Evolutionary conservation across 2,888 invertebrate species (phyloP), one percentile per base, ranked within the genome.

Genomic region (Drosophila nigricruria): DNA sequence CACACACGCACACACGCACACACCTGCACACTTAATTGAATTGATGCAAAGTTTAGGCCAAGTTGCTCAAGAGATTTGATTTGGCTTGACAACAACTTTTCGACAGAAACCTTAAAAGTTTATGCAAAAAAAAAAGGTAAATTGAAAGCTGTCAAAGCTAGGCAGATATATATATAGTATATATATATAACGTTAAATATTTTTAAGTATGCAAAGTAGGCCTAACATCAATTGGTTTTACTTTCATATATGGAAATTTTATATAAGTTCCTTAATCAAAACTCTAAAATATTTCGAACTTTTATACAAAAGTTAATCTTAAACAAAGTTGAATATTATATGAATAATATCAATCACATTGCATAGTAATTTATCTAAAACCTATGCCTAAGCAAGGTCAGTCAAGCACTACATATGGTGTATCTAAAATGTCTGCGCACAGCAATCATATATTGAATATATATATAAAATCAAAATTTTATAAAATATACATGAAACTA

Each of bases 31-130:
- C 32, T 42, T 45, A 53, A 54, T 49, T 47, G 53, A 47, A 42
- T 47, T 50, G 42, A 42, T 50, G 64, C 64, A 61, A 61, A 61
- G 61, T 61, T 65, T 65, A 20, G 42, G 20, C n/a, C 61, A 65
- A 61, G 50, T 50, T 42, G 32, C 27, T 32, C 49, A 25, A 50
- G n/a, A 60, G n/a, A 30, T 43, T 61, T 34, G 20, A 36, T 43
- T 61, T 61, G 40, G 43, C 43, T 40, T 43, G 50, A 61, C 49
- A 60, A 64, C 47, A 47, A 32, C 27, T 60, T 45, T 50, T 42
- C n/a, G 25, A 49, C 50, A n/a, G 36, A 58, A 58, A 59, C 30
- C 36, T 63, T 63, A 23, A 47, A 62, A 58, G 34, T 58, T 36
- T 14, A 30, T 36, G 36, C 58, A 30, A 60, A 56, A 43, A 45